phyloP scores from a whole-genome alignment of 2,888 invertebrate genomes.

The Acrobasis suavella region DNA sequence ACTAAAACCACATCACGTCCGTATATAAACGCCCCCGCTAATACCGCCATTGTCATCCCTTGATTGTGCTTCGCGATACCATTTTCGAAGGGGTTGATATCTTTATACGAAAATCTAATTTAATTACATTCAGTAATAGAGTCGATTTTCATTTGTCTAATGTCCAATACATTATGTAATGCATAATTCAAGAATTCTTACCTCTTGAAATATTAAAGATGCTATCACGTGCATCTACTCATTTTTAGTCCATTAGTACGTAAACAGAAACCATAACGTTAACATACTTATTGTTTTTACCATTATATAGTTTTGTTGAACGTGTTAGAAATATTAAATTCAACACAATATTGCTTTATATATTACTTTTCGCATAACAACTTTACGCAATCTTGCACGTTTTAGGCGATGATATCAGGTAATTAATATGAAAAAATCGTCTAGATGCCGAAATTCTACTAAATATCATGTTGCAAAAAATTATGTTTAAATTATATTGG shows the following conservation, averaged over 20 bases:
- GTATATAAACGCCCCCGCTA: constrained; percentile 35
- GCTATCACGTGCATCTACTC: not conserved
- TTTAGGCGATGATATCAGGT: too few species aligned
- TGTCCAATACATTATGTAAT: not conserved
- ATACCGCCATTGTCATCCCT: constrained; percentile 38
- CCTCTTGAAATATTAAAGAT: constrained; percentile 18
- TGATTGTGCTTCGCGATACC: constrained; percentile 33
- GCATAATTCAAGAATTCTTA: constrained; percentile 5
- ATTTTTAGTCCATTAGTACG: not conserved
- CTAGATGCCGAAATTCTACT: too few species aligned
- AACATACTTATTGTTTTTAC: not conserved
- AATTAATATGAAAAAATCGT: too few species aligned
- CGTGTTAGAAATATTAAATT: too few species aligned
- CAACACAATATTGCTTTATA: too few species aligned
- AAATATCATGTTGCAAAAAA: too few species aligned
- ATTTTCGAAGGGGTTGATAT: constrained; percentile 4
- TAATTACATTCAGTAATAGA: constrained; percentile 1
- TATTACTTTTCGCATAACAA: too few species aligned
- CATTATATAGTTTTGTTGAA: not conserved
- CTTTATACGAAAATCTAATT: not conserved
- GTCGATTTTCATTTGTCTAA: not conserved
- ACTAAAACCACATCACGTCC: constrained; percentile 36
- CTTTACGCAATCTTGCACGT: too few species aligned
- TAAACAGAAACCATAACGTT: not conserved
- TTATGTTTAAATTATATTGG: too few species aligned